Evolutionary conservation across 23 tunicate species (phyloP), one percentile per base, ranked within the genome.

Genomic region (Corella eumyota): DNA sequence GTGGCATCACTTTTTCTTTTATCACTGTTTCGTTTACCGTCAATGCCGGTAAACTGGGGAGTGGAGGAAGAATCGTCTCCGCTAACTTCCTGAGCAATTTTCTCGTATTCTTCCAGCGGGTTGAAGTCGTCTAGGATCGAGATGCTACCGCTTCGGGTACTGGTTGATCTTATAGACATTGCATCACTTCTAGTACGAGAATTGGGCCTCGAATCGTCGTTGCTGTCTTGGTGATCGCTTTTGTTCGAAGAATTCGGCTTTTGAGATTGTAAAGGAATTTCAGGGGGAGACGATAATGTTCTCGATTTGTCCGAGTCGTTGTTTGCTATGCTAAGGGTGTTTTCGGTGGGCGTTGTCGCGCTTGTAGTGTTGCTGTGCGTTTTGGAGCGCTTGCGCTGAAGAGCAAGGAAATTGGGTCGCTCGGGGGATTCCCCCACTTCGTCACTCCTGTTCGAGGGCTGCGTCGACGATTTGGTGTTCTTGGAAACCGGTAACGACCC

Each of bases 41-140:
- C n/a, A n/a, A n/a, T n/a, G 57, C 57, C 27, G 6, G 21, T 27
- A 7, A 2, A 23, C 25, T 51, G 40, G 6, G 68, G 51, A 1
- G 22, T 45, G 13, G 68, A 34, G 25, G 51, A 15, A 15, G 29
- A 7, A 1, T 64, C 71, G 9, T 55, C 70, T 26, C 27, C 61
- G 56, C 40, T 56, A 20, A 64, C 45, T 30, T 74, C 56, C 64
- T 64, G 68, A 6, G 38, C 80, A 36, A 74, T 64, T 31, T 64
- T 74, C 11, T 74, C 47, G 65, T 64, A 64, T 19, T 53, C 71
- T 6, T 52, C 64, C 25, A 33, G 23, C 23, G 44, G 67, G 56
- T 75, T 66, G 27, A 72, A 48, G 5, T 48, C 61, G 15, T 34
- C 61, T 20, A 61, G 36, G 2, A 53, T 47, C 1, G 71, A 38